Percentiles rank a stretch among this genome's conserved stretches.
phyloP scores from a whole-genome alignment of 1,140 invertebrate genomes.

The Cotesia glomerata region DNA sequence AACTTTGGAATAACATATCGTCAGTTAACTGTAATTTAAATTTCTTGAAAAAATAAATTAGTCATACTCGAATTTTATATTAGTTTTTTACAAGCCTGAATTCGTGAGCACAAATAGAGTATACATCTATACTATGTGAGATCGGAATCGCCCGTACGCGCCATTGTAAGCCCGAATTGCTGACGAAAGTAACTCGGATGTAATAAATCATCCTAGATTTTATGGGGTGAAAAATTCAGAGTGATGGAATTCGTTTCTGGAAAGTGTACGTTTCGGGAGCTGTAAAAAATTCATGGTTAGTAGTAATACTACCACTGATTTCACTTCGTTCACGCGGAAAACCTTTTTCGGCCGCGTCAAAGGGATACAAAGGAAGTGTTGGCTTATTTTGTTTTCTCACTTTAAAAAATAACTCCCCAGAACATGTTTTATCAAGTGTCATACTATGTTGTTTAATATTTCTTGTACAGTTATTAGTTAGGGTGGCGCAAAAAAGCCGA shows the following conservation, averaged over 20 bases:
- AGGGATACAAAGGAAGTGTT: conserved; percentile 8
- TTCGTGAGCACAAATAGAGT: conserved; percentile 16
- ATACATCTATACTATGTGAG: neutral
- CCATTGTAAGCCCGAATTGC: neutral
- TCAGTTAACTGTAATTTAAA: neutral
- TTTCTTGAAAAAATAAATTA: neutral
- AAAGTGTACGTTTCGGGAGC: conserved; percentile 3
- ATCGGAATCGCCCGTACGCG: conserved; percentile 1
- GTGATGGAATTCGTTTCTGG: conserved; percentile 4
- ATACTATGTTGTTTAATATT: no score
- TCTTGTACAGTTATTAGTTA: no score
- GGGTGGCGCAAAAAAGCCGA: no score
- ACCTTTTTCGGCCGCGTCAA: conserved; percentile 17
- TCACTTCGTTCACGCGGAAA: conserved; percentile 26
- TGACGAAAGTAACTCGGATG: conserved; percentile 19
- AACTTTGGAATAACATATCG: no score
- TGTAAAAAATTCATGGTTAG: conserved; percentile 22
- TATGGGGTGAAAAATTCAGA: conserved; percentile 18
- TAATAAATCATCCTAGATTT: conserved; percentile 24
- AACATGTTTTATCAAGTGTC: no score
- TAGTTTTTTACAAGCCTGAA: neutral
- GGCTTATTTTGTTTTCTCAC: neutral
- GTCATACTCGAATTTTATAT: conserved; percentile 1
- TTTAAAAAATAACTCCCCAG: neutral
- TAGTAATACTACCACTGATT: conserved; percentile 6